Percentiles rank a stretch among this genome's conserved stretches.
Conservation (phyloP, 2,797 vertebrate species). For the Octomys mimax region DNA sequence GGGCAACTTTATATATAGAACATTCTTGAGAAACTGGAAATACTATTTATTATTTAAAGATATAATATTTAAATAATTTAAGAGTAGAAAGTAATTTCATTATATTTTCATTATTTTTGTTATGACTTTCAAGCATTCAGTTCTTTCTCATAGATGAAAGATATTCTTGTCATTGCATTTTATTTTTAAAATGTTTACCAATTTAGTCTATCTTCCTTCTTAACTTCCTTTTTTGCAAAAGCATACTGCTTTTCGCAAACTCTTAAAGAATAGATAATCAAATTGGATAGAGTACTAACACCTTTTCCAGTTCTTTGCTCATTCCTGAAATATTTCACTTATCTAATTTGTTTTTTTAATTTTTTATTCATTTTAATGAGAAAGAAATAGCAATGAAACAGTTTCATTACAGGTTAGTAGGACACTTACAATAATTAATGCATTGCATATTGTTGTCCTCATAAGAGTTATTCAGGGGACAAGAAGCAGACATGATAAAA, state of each 20-base stretch:
- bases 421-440: too few species aligned
- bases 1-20: not conserved
- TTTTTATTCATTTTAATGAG: too few species aligned
- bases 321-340: not conserved
- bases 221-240: not conserved
- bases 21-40: not conserved
- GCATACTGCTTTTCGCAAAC: not conserved
- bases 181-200: not conserved
- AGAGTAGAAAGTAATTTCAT: not conserved
- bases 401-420: too few species aligned
- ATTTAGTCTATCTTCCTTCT: not conserved
- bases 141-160: not conserved
- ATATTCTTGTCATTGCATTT: conserved; percentile 15
- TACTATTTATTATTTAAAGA: conserved; percentile 36
- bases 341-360: too few species aligned
- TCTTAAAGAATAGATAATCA: conserved; percentile 23
- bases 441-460: too few species aligned
- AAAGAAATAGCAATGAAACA: too few species aligned
- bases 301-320: not conserved
- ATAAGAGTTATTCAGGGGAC: too few species aligned
- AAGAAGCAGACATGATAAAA: too few species aligned
- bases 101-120: conserved; percentile 22
- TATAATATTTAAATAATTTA: not conserved
- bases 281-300: not conserved
- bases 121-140: not conserved